Base-by-base conservation (phyloP, 1,140 invertebrate species). In the Leucophenga varia region DNA sequence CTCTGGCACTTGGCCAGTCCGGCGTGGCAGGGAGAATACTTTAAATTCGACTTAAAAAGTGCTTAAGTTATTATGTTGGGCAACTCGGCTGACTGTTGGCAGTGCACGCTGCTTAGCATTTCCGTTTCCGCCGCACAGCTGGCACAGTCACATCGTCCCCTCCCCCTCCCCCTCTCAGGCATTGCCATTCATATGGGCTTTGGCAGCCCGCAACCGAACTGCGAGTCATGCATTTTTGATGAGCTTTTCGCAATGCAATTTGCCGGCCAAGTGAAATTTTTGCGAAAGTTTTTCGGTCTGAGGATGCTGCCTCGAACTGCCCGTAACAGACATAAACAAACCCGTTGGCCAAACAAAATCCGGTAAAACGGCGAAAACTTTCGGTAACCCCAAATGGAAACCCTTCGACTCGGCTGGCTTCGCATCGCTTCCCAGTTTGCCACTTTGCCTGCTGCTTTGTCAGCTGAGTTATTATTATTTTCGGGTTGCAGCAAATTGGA, bases 11-110 rank as follows among this genome's bases (percentile, higher is more conserved):
- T 44, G 53, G 44, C 50, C 53, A 54, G 42, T 19, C 30, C n/a
- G 18, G 8, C 22, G 10, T n/a, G n/a, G n/a, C n/a, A n/a, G n/a
- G n/a, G n/a, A n/a, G n/a, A n/a, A n/a, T n/a, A n/a, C 50, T 63
- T 61, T 47, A 59, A 55, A 63, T 64, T 49, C 60, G 46, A 63
- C 59, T 63, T 63, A 63, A 54, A 58, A 61, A 63, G 55, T 59
- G 46, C 60, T 64, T 63, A 63, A 63, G 55, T 55, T 63, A 63
- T 63, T 63, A 63, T 43, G 59, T n/a, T n/a, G n/a, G n/a, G 41
- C 34, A 43, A n/a, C n/a, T 37, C 40, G 21, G 21, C 31, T 31
- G 46, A 17, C 30, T 17, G 34, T 32, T 14, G 16, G 54, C 49
- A 20, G 40, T 17, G 41, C 35, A 34, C 48, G 20, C 59, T 63